phyloP scores from a whole-genome alignment of 2,888 invertebrate species.

The Muschampia plurimacula region DNA sequence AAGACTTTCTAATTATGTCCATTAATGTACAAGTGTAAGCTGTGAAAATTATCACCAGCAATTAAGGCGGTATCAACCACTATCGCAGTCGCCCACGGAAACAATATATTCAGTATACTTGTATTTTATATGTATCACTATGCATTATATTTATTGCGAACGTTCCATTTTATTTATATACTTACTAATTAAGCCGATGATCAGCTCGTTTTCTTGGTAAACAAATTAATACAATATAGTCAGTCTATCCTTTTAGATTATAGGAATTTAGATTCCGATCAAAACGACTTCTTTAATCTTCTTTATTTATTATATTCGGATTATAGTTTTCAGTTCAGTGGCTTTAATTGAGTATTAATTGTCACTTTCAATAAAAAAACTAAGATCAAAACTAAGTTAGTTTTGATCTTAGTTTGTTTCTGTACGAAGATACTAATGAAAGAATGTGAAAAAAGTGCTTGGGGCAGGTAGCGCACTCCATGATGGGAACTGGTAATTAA shows the following conservation, averaged over 20 bases:
- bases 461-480: slow-evolving; percentile 44
- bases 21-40: slow-evolving; percentile 29
- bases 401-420: neutral
- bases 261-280: neutral
- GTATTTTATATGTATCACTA: slow-evolving; percentile 23
- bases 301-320: neutral
- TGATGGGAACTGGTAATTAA: slow-evolving; percentile 58
- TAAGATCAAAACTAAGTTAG: no score
- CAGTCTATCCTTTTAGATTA: neutral
- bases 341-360: no score
- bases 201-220: slow-evolving; percentile 18
- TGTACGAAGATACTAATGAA: neutral
- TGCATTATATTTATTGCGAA: slow-evolving; percentile 27
- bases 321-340: neutral
- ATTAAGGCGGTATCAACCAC: slow-evolving; percentile 25
- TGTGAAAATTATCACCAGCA: slow-evolving; percentile 35
- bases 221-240: slow-evolving; percentile 14
- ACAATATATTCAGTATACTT: slow-evolving; percentile 24
- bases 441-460: slow-evolving; percentile 13
- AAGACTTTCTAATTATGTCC: slow-evolving; percentile 64
- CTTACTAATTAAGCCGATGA: slow-evolving; percentile 26
- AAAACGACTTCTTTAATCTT: neutral
- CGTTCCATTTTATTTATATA: slow-evolving; percentile 21
- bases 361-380: no score
- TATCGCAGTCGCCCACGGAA: slow-evolving; percentile 37